Base-by-base conservation (phyloP, 2,797 vertebrate species). In the Menidia menidia region DNA sequence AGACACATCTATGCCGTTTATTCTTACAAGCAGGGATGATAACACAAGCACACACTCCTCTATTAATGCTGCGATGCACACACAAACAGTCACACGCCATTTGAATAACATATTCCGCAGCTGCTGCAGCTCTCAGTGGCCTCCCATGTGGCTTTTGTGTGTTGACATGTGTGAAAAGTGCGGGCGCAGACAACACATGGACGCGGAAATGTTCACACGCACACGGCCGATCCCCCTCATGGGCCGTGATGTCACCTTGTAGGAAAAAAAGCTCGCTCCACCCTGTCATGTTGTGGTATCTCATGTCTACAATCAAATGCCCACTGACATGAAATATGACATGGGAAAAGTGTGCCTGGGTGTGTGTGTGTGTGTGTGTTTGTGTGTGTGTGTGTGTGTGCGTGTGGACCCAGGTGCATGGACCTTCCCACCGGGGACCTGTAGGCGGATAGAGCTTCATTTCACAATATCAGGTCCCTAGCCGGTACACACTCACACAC, bases 81-180 rank as follows among this genome's bases (percentile, higher is more conserved):
- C 67, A 42, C 69, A 85, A 50, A 85, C 73, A 91, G 78, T 84
- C 82, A 86, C 88, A 88, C 90, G 84, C 87, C 87, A 92, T 92
- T 93, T 93, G 83, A 92, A 93, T 93, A 92, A 93, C 90, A 92
- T 92, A 90, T 92, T 93, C 85, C 84, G 84, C 91, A 93, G 92
- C 92, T 93, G 91, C 88, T 75, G 77, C 78, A 64, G 86, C 85
- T 93, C 87, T 93, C 89, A 81, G 84, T 88, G 83, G 85, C 87
- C 82, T 92, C 92, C 88, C 88, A 88, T 89, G 90, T 92, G 92
- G 87, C 81, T 88, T 92, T 89, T 90, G 90, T 90, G 86, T 89
- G 90, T 91, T 89, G 92, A 92, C 90, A 88, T 84, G 91, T 90
- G 91, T 89, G 88, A 91, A 90, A 89, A 84, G 88, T 85, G 83